Evolutionary conservation across 2,797 vertebrate species (phyloP).

Genomic region (Menidia menidia): DNA sequence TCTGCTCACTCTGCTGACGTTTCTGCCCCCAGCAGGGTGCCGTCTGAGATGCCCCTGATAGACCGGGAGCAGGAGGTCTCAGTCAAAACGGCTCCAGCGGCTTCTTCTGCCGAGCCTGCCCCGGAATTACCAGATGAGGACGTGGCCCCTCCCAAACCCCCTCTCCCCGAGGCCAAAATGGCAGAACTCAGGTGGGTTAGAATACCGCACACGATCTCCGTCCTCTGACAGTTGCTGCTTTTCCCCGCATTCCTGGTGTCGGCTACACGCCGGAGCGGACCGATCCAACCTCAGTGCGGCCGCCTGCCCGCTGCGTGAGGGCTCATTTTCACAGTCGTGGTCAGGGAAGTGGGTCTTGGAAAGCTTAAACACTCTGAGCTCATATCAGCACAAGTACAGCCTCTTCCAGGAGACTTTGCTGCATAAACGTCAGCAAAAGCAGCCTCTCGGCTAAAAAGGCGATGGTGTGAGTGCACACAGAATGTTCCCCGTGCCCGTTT

Average conservation of each 20-base stretch:
- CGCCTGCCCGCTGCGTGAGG: not conserved
- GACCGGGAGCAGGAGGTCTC: slow-evolving; percentile 91
- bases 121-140: slow-evolving; percentile 87
- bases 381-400: not conserved
- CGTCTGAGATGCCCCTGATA: slow-evolving; percentile 87
- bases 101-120: slow-evolving; percentile 80
- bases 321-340: not conserved
- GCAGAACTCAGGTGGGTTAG: slow-evolving; percentile 91
- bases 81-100: slow-evolving; percentile 82
- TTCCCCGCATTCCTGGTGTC: not conserved
- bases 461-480: not conserved
- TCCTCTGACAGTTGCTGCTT: not conserved
- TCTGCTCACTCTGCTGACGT: slow-evolving; percentile 22
- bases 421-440: no score
- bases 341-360: not conserved
- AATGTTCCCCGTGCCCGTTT: no score
- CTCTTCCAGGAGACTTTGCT: not conserved
- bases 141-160: slow-evolving; percentile 94
- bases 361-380: not conserved
- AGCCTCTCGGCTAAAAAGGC: no score
- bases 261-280: not conserved
- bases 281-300: not conserved
- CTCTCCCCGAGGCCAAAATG: slow-evolving; percentile 93
- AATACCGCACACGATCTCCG: no score
- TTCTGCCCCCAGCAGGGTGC: slow-evolving; percentile 73